Conservation (phyloP, 2,888 invertebrate genomes). For the Myopa testacea region DNA sequence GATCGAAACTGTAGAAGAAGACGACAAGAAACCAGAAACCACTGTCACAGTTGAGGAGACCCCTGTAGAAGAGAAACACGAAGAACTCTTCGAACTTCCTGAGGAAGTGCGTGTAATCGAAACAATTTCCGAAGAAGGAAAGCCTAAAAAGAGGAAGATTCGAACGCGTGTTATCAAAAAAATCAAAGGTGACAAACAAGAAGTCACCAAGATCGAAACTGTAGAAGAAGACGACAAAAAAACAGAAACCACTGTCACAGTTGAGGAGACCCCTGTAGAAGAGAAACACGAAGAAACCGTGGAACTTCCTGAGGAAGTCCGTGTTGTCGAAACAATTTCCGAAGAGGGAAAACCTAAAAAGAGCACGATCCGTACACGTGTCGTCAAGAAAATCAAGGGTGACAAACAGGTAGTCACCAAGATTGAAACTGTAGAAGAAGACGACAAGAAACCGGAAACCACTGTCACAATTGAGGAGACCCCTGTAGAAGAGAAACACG, state of each 20-base stretch:
- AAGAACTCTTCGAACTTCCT: background rate
- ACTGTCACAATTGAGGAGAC: slow-evolving; percentile 14
- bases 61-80: background rate
- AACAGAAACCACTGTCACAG: slow-evolving; percentile 13
- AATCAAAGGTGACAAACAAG: slow-evolving; percentile 11
- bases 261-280: slow-evolving; percentile 14
- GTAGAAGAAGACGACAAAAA: slow-evolving; percentile 24
- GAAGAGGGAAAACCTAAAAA: slow-evolving; percentile 19
- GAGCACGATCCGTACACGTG: slow-evolving; percentile 9
- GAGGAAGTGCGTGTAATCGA: slow-evolving; percentile 18
- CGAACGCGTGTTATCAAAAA: slow-evolving; percentile 9
- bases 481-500: background rate
- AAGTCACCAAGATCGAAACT: slow-evolving; percentile 17
- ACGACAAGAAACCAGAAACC: slow-evolving; percentile 17
- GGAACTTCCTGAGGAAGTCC: slow-evolving; percentile 12
- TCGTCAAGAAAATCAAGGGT: slow-evolving; percentile 11
- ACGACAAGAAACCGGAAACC: slow-evolving; percentile 21
- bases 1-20: slow-evolving; percentile 22
- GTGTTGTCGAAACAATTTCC: slow-evolving; percentile 10
- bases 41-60: slow-evolving; percentile 13
- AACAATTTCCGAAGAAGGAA: slow-evolving; percentile 14
- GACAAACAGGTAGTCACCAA: slow-evolving; percentile 11
- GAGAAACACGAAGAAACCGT: background rate
- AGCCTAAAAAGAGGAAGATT: slow-evolving; percentile 8
- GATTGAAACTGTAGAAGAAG: slow-evolving; percentile 23